Conservation (phyloP, 1,140 invertebrate species). For the Drosophila kohkoa region DNA sequence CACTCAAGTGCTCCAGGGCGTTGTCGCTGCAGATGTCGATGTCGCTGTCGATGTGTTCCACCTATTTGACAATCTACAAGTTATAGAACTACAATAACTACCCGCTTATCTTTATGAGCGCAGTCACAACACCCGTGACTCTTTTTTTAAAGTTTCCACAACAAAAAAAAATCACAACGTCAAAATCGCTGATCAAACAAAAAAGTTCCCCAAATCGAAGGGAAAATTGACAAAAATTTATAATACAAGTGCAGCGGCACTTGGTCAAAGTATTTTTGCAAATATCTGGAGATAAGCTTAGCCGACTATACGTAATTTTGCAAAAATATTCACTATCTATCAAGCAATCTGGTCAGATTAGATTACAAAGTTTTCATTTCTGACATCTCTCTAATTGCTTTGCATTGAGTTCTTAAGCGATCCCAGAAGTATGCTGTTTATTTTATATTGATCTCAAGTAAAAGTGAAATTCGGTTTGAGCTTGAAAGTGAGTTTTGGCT, state of each 20-base stretch:
- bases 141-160: slow-evolving; percentile 27
- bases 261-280: background rate
- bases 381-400: background rate
- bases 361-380: background rate
- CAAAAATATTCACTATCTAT: no score
- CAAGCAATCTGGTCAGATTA: background rate
- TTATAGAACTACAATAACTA: slow-evolving; percentile 9
- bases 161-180: slow-evolving; percentile 13
- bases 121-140: slow-evolving; percentile 7
- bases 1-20: slow-evolving; percentile 24
- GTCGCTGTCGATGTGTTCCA: no score
- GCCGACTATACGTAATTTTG: background rate
- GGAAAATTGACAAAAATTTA: slow-evolving; percentile 4
- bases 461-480: slow-evolving; percentile 3
- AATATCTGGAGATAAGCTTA: background rate
- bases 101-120: slow-evolving; percentile 41
- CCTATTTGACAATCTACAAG: slow-evolving; percentile 4
- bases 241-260: background rate
- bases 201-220: slow-evolving; percentile 36
- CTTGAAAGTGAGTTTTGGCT: background rate
- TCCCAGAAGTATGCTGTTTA: slow-evolving; percentile 8
- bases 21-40: slow-evolving; percentile 11
- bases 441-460: background rate
- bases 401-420: background rate
- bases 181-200: slow-evolving; percentile 8